A percentile compares a stretch with the other conserved stretches of the same genome.
Evolutionary conservation across 1,140 invertebrate species (phyloP).

Genomic region (Holcopasites calliopsidis): DNA sequence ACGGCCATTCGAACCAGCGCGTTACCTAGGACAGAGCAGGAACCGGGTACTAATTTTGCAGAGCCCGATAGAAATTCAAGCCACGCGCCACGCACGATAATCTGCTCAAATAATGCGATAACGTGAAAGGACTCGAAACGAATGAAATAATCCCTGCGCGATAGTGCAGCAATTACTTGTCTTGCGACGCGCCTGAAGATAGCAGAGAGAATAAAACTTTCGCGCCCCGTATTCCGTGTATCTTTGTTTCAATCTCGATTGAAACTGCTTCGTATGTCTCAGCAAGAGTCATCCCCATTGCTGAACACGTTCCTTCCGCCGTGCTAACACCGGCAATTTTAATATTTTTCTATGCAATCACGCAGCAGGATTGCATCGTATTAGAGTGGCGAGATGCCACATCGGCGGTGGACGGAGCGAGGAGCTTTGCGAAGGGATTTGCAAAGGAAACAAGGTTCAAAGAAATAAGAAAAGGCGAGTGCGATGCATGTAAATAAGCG

Average conservation of each 20-base stretch:
- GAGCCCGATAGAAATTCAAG: constrained; percentile 52
- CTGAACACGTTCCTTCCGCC: neutral
- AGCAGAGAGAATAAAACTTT: neutral
- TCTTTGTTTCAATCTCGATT: neutral
- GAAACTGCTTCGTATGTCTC: constrained; percentile 18
- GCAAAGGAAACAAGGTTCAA: constrained; percentile 18
- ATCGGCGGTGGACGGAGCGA: constrained; percentile 8
- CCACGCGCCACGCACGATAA: constrained; percentile 49
- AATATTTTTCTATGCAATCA: constrained; percentile 5
- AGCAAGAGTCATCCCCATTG: constrained; percentile 20
- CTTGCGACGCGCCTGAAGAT: neutral
- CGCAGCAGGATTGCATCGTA: constrained; percentile 2
- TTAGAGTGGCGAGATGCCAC: neutral
- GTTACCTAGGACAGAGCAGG: constrained; percentile 25
- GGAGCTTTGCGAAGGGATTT: constrained; percentile 38
- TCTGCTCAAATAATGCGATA: constrained; percentile 52
- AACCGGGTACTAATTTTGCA: constrained; percentile 53
- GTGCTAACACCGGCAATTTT: too few relatives aligned
- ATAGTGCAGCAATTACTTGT: constrained; percentile 45
- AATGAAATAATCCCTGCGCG: constrained; percentile 57
- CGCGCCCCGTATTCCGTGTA: too few relatives aligned
- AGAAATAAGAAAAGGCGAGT: constrained; percentile 7
- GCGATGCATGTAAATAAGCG: constrained; percentile 37
- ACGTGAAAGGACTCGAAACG: constrained; percentile 41
- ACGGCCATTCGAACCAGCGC: constrained; percentile 51